Evolutionary conservation across 2,113 vertebrate genomes (phyloP), one percentile per base, ranked within the genome.

Genomic region (Otocyon megalotis): DNA sequence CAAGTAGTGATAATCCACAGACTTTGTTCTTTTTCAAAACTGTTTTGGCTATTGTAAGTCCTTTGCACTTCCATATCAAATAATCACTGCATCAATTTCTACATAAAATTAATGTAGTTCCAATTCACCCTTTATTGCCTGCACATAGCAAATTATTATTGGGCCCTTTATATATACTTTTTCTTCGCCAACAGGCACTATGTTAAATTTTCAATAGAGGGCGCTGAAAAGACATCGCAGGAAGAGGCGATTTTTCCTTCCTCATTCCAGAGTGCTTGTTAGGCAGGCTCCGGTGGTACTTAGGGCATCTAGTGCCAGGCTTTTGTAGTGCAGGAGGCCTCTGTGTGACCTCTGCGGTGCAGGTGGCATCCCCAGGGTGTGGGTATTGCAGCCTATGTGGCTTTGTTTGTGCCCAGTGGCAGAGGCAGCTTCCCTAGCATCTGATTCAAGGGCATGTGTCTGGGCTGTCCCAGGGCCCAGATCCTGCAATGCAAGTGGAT

Each of bases 191-290:
- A 17, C 4, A 30, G 50, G 20, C 4, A 67, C 53, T n/a, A 28
- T 30, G 20, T 35, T 84, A 71, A 62, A 0, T 50, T 69, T 77
- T 69, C 94, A 94, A 77, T 32, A 97, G 96, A 90, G 88, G 95
- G 90, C 5, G 4, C 96, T 37, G 16, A 83, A 90, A 32, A 96
- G 19, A 63, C 74, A 88, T 0, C 50, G 17, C 14, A 76, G 28
- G 35, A 72, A 2, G 30, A 48, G 37, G 19, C 0, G 0, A 2
- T 50, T 69, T 54, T 30, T 48, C 43, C 50, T 69, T 30, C 20
- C 15, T 48, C 16, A 13, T 17, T 85, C 19, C 58, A 15, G 13
- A 5, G 8, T 9, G 65, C 30, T 85, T 60, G 77, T 37, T 7
- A 24, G 19, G 43, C n/a, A 24, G 20, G 3, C 20, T 76, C 24